phyloP scores from a whole-genome alignment of 2,888 invertebrate species.

The Antheraea assamensis region DNA sequence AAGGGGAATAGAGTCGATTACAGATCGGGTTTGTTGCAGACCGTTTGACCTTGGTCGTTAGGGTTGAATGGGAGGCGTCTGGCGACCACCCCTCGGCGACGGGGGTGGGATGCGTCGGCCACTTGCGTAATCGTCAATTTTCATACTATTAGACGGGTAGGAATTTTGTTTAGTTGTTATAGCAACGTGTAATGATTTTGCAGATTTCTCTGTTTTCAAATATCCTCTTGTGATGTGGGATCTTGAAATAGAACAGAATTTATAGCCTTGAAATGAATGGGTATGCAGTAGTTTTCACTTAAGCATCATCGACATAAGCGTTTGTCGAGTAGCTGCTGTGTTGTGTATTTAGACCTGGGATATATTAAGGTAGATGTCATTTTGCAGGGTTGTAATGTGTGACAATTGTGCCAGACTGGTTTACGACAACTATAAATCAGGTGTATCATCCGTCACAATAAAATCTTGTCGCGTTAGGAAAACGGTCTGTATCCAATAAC shows the following conservation, averaged over 20 bases:
- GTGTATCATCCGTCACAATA: no score
- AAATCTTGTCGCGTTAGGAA: no score
- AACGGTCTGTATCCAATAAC: no score
- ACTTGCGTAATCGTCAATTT: conserved; percentile 76
- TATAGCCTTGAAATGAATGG: background rate
- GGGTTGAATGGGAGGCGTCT: conserved; percentile 60
- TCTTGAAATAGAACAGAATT: background rate
- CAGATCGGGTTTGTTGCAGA: conserved; percentile 35
- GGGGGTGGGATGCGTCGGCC: conserved; percentile 62
- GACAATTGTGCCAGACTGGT: no score
- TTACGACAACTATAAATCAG: no score
- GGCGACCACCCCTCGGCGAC: conserved; percentile 45
- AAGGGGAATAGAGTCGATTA: conserved; percentile 32
- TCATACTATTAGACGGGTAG: conserved; percentile 45
- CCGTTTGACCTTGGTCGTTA: conserved; percentile 69
- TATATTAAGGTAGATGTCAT: no score
- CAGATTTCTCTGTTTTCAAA: conserved; percentile 15
- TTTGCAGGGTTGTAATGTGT: no score
- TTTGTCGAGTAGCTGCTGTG: no score
- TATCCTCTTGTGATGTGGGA: background rate
- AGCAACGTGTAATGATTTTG: conserved; percentile 42
- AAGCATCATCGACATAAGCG: no score
- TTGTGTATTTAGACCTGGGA: no score
- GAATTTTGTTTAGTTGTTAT: conserved; percentile 48
- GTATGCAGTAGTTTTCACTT: background rate